Conservation (phyloP, 2,888 invertebrate species). For the Blomia tropicalis region DNA sequence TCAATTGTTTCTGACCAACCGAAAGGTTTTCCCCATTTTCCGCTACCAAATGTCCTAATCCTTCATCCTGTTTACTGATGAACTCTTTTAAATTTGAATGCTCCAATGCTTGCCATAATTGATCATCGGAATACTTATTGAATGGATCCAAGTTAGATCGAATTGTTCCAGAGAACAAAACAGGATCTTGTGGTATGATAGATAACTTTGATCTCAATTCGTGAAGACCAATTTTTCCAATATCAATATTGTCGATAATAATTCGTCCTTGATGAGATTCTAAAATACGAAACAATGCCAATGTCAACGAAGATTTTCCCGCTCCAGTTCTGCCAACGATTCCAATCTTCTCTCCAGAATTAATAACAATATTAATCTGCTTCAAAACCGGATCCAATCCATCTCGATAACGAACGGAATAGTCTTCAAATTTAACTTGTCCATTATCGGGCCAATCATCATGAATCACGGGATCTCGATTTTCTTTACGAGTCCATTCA, state of each 20-base stretch:
- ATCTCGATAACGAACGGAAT: constrained; percentile 67
- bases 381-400: constrained; percentile 70
- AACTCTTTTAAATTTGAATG: constrained; percentile 41
- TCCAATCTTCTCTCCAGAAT: constrained; percentile 55
- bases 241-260: constrained; percentile 33
- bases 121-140: constrained; percentile 40
- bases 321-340: constrained; percentile 38
- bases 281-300: constrained; percentile 34
- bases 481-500: constrained; percentile 33
- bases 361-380: constrained; percentile 58
- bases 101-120: constrained; percentile 43
- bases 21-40: constrained; percentile 36
- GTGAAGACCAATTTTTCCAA: constrained; percentile 34
- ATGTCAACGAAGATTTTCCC: constrained; percentile 34
- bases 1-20: constrained; percentile 15
- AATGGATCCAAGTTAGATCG: constrained; percentile 87
- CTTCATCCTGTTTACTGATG: constrained; percentile 33
- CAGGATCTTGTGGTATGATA: constrained; percentile 35
- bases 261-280: constrained; percentile 33
- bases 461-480: constrained; percentile 43
- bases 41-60: constrained; percentile 36
- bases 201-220: constrained; percentile 34
- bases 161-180: constrained; percentile 76
- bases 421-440: constrained; percentile 58
- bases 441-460: constrained; percentile 63